Evolutionary conservation across 2,888 invertebrate genomes (phyloP), one percentile per base, ranked within the genome.

Genomic region (Campaea margaritaria): DNA sequence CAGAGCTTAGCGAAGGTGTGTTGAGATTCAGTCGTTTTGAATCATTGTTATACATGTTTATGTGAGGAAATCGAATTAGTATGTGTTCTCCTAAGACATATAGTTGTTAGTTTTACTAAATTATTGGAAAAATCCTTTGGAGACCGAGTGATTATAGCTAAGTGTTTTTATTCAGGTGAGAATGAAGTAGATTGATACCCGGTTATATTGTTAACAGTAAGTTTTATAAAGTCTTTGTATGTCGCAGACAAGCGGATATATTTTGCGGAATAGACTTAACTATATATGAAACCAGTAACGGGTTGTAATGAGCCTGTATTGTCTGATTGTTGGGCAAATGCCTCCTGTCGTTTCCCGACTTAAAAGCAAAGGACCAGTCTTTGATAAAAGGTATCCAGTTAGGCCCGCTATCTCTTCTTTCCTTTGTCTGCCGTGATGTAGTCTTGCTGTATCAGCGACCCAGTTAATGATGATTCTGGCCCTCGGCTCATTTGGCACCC

Each of bases 1-100:
- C 82, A 78, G 86, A 87, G 87, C 85, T 87, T 87, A 87, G 80
- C 68, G 48, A 72, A 65, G 66, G 69, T 67, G 73, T 76, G 70
- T 72, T 72, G 58, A 71, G 69, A 71, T 72, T 73, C 71, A 75
- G 62, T 70, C 74, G 72, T 76, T 74, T 80, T 69, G 73, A 75
- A 74, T 71, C 68, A 72, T 75, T 70, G 75, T 75, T 79, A 70
- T 72, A 73, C 68, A 68, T 73, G 74, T 73, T 68, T 73, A 76
- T 67, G 58, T 47, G 49, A 47, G 60, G 57, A 62, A 66, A 60
- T 58, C 41, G 67, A 61, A 70, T 67, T 67, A 62, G 62, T 68
- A 85, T 82, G 87, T 87, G 87, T 87, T 87, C 85, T 74, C 70
- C 64, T 77, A 79, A 79, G 70, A 52, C 12, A 7, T 73, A 81